Percentiles rank a stretch among this genome's conserved stretches.
phyloP scores from a whole-genome alignment of 2,113 vertebrate species.

The Deroptyus accipitrinus region DNA sequence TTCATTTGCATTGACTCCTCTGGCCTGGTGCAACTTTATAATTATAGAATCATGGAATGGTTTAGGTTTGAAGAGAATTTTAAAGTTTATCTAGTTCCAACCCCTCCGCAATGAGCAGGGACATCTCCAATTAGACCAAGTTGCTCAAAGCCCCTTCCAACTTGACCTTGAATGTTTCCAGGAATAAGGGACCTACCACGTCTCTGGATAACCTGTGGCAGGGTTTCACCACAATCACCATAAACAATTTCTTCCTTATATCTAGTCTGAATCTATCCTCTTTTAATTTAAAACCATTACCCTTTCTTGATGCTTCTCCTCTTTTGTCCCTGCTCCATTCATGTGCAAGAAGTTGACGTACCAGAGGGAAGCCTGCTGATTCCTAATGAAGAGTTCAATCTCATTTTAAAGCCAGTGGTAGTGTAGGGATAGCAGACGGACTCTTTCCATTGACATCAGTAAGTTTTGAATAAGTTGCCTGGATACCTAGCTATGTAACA shows the following conservation, averaged over 20 bases:
- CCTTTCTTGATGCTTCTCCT: background rate
- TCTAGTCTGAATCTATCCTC: background rate
- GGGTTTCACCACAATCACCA: accelerated
- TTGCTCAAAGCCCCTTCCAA: background rate
- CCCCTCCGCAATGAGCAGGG: accelerated
- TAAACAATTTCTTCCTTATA: background rate
- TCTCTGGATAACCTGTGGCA: background rate
- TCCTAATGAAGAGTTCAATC: background rate
- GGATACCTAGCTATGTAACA: constrained; percentile 19
- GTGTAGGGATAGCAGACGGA: background rate
- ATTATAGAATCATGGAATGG: accelerated
- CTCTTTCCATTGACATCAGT: background rate
- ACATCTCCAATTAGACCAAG: background rate
- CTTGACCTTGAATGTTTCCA: background rate
- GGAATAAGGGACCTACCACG: background rate
- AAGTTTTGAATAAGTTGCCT: constrained; percentile 47
- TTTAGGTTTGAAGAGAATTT: background rate
- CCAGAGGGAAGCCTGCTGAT: background rate
- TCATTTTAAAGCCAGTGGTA: background rate
- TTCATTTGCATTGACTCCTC: background rate
- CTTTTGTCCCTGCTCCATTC: background rate
- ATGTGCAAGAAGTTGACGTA: background rate
- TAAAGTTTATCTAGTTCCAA: background rate
- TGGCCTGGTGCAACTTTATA: background rate
- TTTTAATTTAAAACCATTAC: background rate